Base-by-base conservation (phyloP, 1,140 invertebrate species). In the Phocides pigmalion region DNA sequence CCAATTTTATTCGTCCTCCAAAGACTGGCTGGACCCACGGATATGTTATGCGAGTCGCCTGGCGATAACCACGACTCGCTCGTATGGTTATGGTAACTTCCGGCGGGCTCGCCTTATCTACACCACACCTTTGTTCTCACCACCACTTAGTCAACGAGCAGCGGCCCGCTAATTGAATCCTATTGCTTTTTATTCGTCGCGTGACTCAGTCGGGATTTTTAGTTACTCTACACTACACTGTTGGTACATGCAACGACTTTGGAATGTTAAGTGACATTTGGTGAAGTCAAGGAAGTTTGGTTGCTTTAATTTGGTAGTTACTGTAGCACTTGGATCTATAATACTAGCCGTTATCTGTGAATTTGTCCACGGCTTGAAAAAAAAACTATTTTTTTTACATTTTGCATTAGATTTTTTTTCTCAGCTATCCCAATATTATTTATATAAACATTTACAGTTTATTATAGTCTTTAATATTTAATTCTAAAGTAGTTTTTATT, bases 111-210 rank as follows among this genome's bases (percentile, higher is more conserved):
- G 62, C 77, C 79, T 84, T 84, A 81, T 82, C 76, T 78, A 71
- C 46, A 70, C 58, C 63, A 42, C 70, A 82, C 84, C 79, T 85
- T 89, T 84, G 80, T 87, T 85, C 74, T 68, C 75, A 69, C 70
- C 63, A 70, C 37, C 70, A 76, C 63, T 81, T 76, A 80, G 68
- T 79, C 71, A 69, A 72, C 72, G 35, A 53, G 63, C 67, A 71
- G 73, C 74, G 65, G 73, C 63, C 64, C 50, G 67, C 64, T 82
- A 78, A 82, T 78, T 82, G 68, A 72, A 75, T 72, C 65, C 71
- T 69, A 80, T 76, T 79, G 76, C 74, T 73, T 76, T 71, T 69
- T 68, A 70, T 71, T 50, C 63, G 14, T 44, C 63, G 47, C 42
- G 41, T 62, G 56, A 51, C 46, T 63, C 44, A 39, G 28, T 51